Percentiles rank a stretch among this genome's conserved stretches.
These are phyloP conservation scores for Saxidomus purpurata DNA, from an alignment of 1,140 invertebrate species.

Conservation along the genomic window DNA sequence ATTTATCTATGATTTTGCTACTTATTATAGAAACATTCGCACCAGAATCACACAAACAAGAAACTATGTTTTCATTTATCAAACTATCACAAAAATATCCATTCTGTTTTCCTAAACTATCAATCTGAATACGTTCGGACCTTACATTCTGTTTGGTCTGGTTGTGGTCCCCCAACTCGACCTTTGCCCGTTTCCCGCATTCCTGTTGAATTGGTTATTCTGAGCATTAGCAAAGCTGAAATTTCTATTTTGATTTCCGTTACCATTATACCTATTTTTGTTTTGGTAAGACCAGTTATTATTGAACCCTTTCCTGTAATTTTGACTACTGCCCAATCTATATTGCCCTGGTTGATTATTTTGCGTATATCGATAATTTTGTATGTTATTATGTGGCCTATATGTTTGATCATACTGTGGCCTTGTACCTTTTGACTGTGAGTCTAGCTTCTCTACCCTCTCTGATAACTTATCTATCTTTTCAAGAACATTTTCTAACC, in stretches of 20 bases:
- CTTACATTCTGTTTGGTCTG: conserved; percentile 3
- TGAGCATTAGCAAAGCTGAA: not conserved
- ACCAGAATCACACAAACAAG: conserved; percentile 24
- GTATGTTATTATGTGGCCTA: too few relatives aligned
- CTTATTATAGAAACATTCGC: not conserved
- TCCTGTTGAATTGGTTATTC: not conserved
- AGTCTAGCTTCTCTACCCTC: not conserved
- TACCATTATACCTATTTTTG: not conserved
- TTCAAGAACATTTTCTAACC: not conserved
- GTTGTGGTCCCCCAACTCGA: conserved; percentile 4
- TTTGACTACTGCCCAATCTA: not conserved
- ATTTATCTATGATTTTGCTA: not conserved
- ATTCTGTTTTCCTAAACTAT: not conserved
- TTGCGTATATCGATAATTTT: not conserved
- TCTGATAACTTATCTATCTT: not conserved
- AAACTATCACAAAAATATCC: not conserved
- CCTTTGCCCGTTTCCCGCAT: not conserved
- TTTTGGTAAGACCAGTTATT: not conserved
- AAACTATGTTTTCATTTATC: too few relatives aligned
- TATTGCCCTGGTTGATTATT: not conserved
- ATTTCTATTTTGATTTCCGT: not conserved
- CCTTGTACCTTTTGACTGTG: too few relatives aligned
- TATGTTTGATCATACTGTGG: too few relatives aligned
- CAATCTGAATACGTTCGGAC: not conserved
- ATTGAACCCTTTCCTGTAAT: not conserved